Evolutionary conservation across 2,113 vertebrate species (phyloP).

Genomic region (Orthonyx spaldingii): DNA sequence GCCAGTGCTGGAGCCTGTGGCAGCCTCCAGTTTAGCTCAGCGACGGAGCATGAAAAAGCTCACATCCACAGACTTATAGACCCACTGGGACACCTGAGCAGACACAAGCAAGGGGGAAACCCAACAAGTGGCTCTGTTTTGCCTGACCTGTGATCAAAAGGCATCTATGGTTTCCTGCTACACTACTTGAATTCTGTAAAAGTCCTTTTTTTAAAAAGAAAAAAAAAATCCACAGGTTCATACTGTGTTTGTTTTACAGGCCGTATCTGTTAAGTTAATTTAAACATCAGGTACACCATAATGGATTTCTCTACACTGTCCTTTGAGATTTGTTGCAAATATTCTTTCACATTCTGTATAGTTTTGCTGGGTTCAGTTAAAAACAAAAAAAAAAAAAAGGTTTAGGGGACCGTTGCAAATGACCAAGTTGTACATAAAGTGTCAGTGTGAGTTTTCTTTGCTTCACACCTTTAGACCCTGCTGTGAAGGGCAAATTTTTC

Average conservation of each 20-base stretch:
- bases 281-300: conserved; percentile 62
- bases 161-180: conserved; percentile 68
- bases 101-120: conserved; percentile 55
- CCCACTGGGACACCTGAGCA: conserved; percentile 55
- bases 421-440: conserved; percentile 59
- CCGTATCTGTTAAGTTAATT: conserved; percentile 62
- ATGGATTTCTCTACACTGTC: conserved; percentile 58
- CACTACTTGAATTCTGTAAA: conserved; percentile 78
- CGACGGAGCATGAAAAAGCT: conserved; percentile 96
- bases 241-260: conserved; percentile 59
- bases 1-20: conserved; percentile 92
- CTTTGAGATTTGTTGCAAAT: conserved; percentile 67
- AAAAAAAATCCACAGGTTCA: conserved; percentile 60
- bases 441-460: conserved; percentile 49
- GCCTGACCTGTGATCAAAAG: conserved; percentile 66
- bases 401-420: conserved; percentile 57
- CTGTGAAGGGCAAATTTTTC: conserved; percentile 1
- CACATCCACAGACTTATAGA: conserved; percentile 94
- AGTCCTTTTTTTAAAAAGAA: conserved; percentile 57
- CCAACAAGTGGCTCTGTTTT: conserved; percentile 52
- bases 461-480: background rate
- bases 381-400: background rate
- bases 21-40: conserved; percentile 94
- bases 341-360: conserved; percentile 63
- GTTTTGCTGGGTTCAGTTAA: conserved; percentile 61